These are phyloP conservation scores for Oligia fasciuncula DNA, from an alignment of 2,888 invertebrate genomes.

Conservation along the genomic window DNA sequence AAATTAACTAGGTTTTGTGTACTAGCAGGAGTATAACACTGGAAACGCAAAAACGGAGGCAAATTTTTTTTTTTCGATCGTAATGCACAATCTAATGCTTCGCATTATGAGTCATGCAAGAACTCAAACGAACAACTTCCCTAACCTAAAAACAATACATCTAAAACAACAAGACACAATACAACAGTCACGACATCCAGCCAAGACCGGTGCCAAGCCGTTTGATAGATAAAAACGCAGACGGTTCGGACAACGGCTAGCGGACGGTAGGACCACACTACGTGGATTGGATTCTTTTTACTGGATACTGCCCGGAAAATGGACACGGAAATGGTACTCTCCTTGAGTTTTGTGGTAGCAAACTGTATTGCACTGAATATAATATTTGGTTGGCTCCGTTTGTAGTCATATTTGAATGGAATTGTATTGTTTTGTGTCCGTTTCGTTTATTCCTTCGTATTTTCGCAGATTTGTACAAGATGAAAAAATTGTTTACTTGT, in stretches of 20 bases:
- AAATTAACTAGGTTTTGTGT: too few relatives aligned
- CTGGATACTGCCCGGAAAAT: constrained; percentile 38
- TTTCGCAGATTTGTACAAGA: not conserved
- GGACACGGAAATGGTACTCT: constrained; percentile 39
- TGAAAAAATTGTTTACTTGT: too few relatives aligned
- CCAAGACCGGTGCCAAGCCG: constrained; percentile 40
- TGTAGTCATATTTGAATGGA: not conserved
- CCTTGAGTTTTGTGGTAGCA: constrained; percentile 15
- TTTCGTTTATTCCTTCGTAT: not conserved
- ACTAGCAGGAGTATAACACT: too few relatives aligned
- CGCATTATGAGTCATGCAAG: too few relatives aligned
- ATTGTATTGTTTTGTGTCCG: not conserved
- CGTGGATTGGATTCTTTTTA: constrained; percentile 54
- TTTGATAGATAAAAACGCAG: constrained; percentile 59
- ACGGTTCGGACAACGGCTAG: constrained; percentile 39
- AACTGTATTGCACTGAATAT: constrained; percentile 54
- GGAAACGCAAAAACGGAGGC: too few relatives aligned
- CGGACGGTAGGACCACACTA: constrained; percentile 30
- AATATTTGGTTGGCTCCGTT: constrained; percentile 29
- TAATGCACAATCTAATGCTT: too few relatives aligned
- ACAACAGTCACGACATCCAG: constrained; percentile 9
- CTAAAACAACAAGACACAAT: constrained; percentile 10
- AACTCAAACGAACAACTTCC: not conserved
- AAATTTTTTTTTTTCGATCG: too few relatives aligned
- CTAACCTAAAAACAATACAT: not conserved